Percentiles rank a stretch among this genome's conserved stretches.
phyloP scores from a whole-genome alignment of 2,113 vertebrate genomes.

The Notarius quadriscutis region DNA sequence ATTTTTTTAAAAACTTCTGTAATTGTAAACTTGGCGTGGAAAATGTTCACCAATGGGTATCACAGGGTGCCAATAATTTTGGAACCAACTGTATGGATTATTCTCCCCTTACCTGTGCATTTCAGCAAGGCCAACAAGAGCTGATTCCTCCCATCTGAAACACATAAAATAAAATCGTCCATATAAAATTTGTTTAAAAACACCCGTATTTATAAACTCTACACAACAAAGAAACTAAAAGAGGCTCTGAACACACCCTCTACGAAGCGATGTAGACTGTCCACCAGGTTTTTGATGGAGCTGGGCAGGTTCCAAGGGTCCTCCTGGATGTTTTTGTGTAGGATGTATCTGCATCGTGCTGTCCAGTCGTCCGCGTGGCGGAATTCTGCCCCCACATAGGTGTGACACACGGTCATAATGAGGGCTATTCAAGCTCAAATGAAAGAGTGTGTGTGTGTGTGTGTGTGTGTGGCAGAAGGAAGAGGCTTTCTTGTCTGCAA shows the following conservation, averaged over 20 bases:
- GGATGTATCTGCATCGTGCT: conserved; percentile 79
- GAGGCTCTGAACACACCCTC: conserved; percentile 76
- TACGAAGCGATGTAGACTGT: conserved; percentile 89
- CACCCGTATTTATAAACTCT: neutral
- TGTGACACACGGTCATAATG: conserved; percentile 18
- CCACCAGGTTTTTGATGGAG: conserved; percentile 90
- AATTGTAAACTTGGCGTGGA: neutral
- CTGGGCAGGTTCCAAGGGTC: conserved; percentile 96
- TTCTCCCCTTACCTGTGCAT: conserved; percentile 84
- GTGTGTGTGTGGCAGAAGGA: neutral
- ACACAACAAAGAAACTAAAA: neutral
- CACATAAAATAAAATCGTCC: conserved; percentile 43
- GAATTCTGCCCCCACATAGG: conserved; percentile 78
- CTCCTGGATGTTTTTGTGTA: conserved; percentile 94
- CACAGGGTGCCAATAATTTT: neutral
- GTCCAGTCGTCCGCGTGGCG: conserved; percentile 92
- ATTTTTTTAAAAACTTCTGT: neutral
- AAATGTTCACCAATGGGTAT: neutral
- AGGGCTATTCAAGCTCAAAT: conserved; percentile 22
- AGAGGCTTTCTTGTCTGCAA: conserved; percentile 18
- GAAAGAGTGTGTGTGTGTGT: conserved; percentile 26
- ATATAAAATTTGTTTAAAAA: conserved; percentile 13
- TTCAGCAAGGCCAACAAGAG: conserved; percentile 93
- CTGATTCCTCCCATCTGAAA: conserved; percentile 94
- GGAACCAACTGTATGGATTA: neutral